Conservation (phyloP, 1,140 invertebrate genomes). For the Leptinotarsa defecta region DNA sequence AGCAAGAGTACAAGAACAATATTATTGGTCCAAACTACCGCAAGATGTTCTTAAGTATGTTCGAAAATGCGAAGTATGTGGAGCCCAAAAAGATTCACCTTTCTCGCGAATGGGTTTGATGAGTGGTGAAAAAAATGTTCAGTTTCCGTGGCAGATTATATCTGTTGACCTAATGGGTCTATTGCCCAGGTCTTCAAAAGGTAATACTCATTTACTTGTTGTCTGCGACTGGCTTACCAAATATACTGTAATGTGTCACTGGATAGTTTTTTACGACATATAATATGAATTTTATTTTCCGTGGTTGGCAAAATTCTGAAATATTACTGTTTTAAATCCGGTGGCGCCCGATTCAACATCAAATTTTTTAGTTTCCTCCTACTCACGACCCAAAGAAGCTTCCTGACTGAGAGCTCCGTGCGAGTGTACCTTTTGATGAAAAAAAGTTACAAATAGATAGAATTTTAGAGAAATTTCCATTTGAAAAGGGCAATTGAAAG, state of each 20-base stretch:
- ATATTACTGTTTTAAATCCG: too few relatives aligned
- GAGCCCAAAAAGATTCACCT: neutral
- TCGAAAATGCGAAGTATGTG: conserved; percentile 13
- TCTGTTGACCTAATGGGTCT: conserved; percentile 46
- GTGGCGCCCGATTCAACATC: too few relatives aligned
- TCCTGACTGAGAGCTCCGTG: too few relatives aligned
- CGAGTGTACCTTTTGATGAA: too few relatives aligned
- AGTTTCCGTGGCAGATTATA: conserved; percentile 38
- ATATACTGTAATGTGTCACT: neutral
- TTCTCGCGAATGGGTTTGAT: neutral
- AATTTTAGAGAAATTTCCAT: too few relatives aligned
- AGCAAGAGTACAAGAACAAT: conserved; percentile 23
- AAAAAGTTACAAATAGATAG: too few relatives aligned
- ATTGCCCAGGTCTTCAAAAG: neutral
- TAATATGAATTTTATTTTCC: too few relatives aligned
- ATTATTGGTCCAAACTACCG: conserved; percentile 36
- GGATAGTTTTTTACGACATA: too few relatives aligned
- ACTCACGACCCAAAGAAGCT: too few relatives aligned
- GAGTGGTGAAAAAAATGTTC: conserved; percentile 21
- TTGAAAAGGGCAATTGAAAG: too few relatives aligned
- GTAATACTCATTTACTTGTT: neutral
- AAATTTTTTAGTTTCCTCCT: too few relatives aligned
- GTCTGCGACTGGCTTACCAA: neutral
- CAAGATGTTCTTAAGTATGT: conserved; percentile 28
- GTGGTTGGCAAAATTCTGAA: too few relatives aligned